Percentiles rank a stretch among this genome's conserved stretches.
phyloP scores from a whole-genome alignment of 2,888 invertebrate genomes.

The Hirudinaria manillensis region DNA sequence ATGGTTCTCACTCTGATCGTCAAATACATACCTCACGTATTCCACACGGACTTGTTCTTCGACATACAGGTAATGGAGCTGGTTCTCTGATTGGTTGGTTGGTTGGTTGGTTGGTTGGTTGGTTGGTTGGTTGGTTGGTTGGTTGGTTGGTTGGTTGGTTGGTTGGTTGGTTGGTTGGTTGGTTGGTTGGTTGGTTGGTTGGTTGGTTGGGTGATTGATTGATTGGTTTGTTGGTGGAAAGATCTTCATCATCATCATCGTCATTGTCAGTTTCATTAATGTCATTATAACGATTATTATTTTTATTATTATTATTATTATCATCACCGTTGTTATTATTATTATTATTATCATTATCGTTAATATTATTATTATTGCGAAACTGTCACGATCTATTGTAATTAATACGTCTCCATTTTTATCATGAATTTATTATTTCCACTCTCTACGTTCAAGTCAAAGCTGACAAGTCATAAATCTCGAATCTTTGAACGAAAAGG shows the following conservation, averaged over 20 bases:
- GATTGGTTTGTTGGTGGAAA: too few relatives aligned
- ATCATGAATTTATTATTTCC: too few relatives aligned
- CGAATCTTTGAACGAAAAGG: too few relatives aligned
- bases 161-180: too few relatives aligned
- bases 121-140: neutral
- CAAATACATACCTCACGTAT: constrained; percentile 30
- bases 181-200: too few relatives aligned
- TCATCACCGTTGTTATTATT: constrained; percentile 24
- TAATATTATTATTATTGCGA: constrained; percentile 18
- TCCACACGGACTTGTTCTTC: constrained; percentile 35
- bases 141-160: too few relatives aligned
- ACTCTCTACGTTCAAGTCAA: too few relatives aligned
- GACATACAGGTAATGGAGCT: constrained; percentile 31
- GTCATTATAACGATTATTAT: neutral
- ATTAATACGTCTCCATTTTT: too few relatives aligned
- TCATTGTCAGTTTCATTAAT: neutral
- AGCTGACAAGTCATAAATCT: too few relatives aligned
- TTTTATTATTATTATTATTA: constrained; percentile 19
- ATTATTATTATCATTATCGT: constrained; percentile 28
- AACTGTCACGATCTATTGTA: too few relatives aligned
- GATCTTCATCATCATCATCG: neutral
- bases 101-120: too few relatives aligned
- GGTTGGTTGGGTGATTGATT: too few relatives aligned
- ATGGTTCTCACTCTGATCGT: constrained; percentile 54
- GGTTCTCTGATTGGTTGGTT: neutral